phyloP scores from a whole-genome alignment of 2,888 invertebrate genomes.

The Tipula vernalis region DNA sequence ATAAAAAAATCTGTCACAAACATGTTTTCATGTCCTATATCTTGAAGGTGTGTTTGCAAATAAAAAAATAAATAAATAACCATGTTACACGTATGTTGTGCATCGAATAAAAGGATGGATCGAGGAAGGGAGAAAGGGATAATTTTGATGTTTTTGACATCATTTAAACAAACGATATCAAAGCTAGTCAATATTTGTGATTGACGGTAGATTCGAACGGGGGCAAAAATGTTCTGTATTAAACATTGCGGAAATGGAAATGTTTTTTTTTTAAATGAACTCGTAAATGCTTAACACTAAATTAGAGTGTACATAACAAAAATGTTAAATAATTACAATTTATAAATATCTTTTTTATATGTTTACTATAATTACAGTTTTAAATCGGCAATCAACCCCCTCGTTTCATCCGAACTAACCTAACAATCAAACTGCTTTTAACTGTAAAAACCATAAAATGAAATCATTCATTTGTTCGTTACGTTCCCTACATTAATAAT shows the following conservation, averaged over 20 bases:
- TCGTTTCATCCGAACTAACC: background rate
- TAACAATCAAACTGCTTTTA: background rate
- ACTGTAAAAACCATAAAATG: background rate
- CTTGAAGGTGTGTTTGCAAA: background rate
- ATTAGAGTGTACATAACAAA: background rate
- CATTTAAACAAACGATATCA: background rate
- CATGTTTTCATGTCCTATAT: background rate
- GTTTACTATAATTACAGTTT: background rate
- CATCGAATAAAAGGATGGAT: background rate
- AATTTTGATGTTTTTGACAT: background rate
- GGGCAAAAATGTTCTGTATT: background rate
- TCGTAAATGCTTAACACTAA: background rate
- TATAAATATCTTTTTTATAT: background rate
- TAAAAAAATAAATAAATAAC: background rate
- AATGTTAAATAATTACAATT: background rate
- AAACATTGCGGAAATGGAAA: background rate
- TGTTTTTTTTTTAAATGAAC: background rate
- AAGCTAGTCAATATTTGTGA: background rate
- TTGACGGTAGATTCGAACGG: background rate
- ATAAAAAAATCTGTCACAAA: background rate
- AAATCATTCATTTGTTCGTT: background rate
- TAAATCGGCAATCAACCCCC: background rate
- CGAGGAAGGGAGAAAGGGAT: background rate
- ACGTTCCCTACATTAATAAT: background rate
- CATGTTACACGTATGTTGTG: background rate